Conservation (phyloP, 2,888 invertebrate genomes). For the Agrotis ipsilon region DNA sequence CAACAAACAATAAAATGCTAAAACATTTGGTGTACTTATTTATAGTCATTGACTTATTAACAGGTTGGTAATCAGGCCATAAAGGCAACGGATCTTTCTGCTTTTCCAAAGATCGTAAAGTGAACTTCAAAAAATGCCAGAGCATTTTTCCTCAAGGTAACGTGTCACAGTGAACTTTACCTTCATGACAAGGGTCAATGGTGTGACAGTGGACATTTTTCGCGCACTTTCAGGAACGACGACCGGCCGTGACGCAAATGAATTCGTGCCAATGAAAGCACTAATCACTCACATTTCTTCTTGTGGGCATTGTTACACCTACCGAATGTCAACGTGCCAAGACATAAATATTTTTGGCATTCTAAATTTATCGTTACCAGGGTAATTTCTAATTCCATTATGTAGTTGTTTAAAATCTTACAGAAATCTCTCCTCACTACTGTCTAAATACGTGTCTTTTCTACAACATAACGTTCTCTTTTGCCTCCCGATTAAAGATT, state of each 20-base stretch:
- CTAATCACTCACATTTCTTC: conserved; percentile 69
- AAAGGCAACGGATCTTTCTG: conserved; percentile 4
- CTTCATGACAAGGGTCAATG: conserved; percentile 76
- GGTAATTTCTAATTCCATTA: conserved; percentile 58
- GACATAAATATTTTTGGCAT: conserved; percentile 73
- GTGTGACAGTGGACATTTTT: conserved; percentile 74
- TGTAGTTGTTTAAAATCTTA: conserved; percentile 14
- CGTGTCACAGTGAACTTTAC: conserved; percentile 67
- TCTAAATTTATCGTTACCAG: conserved; percentile 68
- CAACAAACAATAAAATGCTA: not conserved
- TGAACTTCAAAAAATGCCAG: conserved; percentile 9
- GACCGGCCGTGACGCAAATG: conserved; percentile 82
- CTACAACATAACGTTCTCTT: not conserved
- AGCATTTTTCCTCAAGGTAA: conserved; percentile 45
- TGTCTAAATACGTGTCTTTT: not conserved
- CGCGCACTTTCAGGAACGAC: conserved; percentile 79
- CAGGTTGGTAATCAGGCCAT: not conserved
- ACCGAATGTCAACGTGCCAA: conserved; percentile 74
- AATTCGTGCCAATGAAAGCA: conserved; percentile 74
- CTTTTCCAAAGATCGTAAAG: conserved; percentile 2
- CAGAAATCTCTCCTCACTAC: not conserved
- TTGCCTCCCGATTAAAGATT: too few species aligned
- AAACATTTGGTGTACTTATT: not conserved
- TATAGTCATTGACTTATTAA: too few species aligned
- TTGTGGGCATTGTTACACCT: conserved; percentile 66